A percentile compares a stretch with the other conserved stretches of the same genome.
phyloP scores from a whole-genome alignment of 2,888 invertebrate species.

The Orthonychiurus folsomi region DNA sequence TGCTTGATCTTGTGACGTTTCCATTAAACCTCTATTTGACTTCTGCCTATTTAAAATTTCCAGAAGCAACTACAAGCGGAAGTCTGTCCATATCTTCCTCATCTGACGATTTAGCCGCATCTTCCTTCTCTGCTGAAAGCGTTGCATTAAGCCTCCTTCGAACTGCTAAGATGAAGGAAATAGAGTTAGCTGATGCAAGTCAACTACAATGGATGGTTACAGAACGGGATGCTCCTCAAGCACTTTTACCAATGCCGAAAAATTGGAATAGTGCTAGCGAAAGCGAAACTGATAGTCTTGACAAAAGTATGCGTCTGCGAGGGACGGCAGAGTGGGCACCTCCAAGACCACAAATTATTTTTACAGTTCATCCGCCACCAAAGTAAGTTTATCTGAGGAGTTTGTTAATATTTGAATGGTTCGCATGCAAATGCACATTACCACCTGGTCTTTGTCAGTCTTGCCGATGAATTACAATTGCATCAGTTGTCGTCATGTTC shows the following conservation, averaged over 20 bases:
- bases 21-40: too few species aligned
- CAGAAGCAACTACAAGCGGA: constrained; percentile 27
- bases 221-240: constrained; percentile 66
- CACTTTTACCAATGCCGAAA: constrained; percentile 64
- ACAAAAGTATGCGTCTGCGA: constrained; percentile 47
- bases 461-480: neutral
- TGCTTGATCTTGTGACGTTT: too few species aligned
- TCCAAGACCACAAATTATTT: constrained; percentile 71
- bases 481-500: neutral
- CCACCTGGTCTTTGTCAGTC: constrained; percentile 8
- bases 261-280: constrained; percentile 62
- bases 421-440: neutral
- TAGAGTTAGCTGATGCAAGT: constrained; percentile 63
- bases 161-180: constrained; percentile 59
- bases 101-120: constrained; percentile 44
- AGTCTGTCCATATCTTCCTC: constrained; percentile 32
- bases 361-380: constrained; percentile 60
- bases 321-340: constrained; percentile 78
- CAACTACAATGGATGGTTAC: constrained; percentile 72
- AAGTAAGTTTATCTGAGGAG: constrained; percentile 51
- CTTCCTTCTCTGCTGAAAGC: constrained; percentile 61
- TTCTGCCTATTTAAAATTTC: constrained; percentile 1
- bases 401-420: constrained; percentile 3
- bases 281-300: constrained; percentile 45
- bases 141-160: constrained; percentile 67